phyloP scores from a whole-genome alignment of 1,140 invertebrate genomes.

The Pantala flavescens region DNA sequence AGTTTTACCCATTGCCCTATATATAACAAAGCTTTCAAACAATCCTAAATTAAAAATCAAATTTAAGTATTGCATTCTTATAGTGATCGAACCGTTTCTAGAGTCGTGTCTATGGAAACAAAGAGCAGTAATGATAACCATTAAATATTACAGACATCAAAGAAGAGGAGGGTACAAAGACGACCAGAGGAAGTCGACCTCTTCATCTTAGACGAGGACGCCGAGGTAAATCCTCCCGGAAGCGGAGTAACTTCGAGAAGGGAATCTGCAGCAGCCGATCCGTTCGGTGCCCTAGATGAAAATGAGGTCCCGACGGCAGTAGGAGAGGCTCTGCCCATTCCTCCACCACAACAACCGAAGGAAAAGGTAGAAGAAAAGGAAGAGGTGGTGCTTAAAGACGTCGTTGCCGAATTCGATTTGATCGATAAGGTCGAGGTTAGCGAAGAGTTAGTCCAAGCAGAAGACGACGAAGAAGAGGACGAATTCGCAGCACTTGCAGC shows the following conservation, averaged over 20 bases:
- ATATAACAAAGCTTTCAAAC: no score
- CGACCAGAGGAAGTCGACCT: slow-evolving; percentile 25
- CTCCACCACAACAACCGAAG: slow-evolving; percentile 22
- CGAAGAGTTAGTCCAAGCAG: not conserved
- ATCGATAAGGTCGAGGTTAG: slow-evolving; percentile 22
- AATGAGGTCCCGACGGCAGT: slow-evolving; percentile 18
- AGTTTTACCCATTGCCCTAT: no score
- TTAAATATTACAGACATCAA: not conserved
- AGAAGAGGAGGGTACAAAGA: slow-evolving; percentile 18
- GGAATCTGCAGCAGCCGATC: not conserved
- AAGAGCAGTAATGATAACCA: no score
- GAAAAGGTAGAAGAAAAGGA: slow-evolving; percentile 24
- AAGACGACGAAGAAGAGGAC: slow-evolving; percentile 43
- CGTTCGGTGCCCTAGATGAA: slow-evolving; percentile 15
- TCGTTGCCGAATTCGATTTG: slow-evolving; percentile 41
- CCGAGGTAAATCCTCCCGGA: not conserved
- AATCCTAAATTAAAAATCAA: no score
- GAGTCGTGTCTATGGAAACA: no score
- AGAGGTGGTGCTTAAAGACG: slow-evolving; percentile 28
- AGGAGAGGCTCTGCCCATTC: slow-evolving; percentile 18
- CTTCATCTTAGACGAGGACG: not conserved
- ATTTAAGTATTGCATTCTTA: no score
- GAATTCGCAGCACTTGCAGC: slow-evolving; percentile 64
- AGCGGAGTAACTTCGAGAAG: not conserved
- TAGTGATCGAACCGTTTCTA: no score